Evolutionary conservation across 2,113 vertebrate genomes (phyloP), one percentile per base, ranked within the genome.

Genomic region (Sinosuthora webbiana): DNA sequence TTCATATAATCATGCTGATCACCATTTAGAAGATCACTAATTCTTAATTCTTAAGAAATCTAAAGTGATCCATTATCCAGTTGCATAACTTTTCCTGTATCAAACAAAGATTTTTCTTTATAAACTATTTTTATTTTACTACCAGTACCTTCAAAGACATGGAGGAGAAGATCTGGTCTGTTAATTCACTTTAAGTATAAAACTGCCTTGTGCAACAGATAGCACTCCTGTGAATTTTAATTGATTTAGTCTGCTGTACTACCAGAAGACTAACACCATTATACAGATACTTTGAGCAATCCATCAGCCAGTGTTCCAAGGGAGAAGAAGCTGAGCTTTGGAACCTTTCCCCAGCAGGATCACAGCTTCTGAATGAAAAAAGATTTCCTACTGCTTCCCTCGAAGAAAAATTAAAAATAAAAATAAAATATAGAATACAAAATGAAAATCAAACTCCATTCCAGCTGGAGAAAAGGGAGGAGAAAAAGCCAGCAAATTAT

Each of bases 141-240:
- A 50, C 6, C 15, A 69, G 11, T 68, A n/a, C 76, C 44, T 89
- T 93, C 45, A 94, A 92, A 93, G 64, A 35, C 56, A 45, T 56
- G 17, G 53, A 94, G 78, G 17, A 94, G 10, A 18, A 75, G 37
- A 81, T 75, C 37, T 44, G 23, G 31, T 59, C 52, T 97, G 79
- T 57, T 84, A 77, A 67, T 65, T 92, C 70, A 81, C 41, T 59
- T 93, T 77, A 69, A 62, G 76, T 39, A 45, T 77, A 90, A 88
- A 94, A 69, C 41, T 92, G 49, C 25, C n/a, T 44, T 81, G 31
- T 78, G 53, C 74, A 92, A 87, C n/a, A 82, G 62, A 79, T 28
- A 95, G 42, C 63, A 86, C 35, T 85, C 56, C 50, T 62, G 60
- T 87, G 83, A 96, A 89, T 95, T 93, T 97, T 96, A 96, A 95